Conservation (phyloP, 2,888 invertebrate genomes). For the Catonia carolina region DNA sequence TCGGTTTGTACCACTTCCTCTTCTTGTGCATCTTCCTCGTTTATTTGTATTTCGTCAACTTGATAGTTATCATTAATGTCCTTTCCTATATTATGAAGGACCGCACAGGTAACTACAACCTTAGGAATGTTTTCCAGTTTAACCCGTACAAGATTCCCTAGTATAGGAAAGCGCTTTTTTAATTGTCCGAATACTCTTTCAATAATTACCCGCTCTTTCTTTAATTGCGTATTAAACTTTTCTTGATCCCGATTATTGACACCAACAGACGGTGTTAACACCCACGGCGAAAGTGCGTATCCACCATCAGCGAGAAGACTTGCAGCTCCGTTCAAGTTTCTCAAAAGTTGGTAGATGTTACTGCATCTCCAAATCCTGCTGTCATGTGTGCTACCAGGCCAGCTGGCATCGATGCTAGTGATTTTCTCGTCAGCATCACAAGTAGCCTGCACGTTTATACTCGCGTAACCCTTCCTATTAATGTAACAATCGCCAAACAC, state of each 20-base stretch:
- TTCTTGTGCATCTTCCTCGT: too few relatives aligned
- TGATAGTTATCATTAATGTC: slow-evolving; percentile 3
- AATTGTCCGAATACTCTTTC: slow-evolving; percentile 13
- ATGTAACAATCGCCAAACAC: background rate
- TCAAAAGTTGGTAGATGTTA: too few relatives aligned
- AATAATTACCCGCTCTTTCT: slow-evolving; percentile 9
- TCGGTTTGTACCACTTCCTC: too few relatives aligned
- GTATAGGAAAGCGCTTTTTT: slow-evolving; percentile 17
- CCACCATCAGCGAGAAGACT: background rate
- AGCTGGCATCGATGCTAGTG: too few relatives aligned
- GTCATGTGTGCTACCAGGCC: background rate
- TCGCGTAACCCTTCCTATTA: background rate
- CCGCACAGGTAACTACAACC: slow-evolving; percentile 10
- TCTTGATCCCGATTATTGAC: background rate
- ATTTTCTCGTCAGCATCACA: background rate
- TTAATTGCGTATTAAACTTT: background rate
- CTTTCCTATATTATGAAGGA: slow-evolving; percentile 12
- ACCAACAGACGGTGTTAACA: background rate
- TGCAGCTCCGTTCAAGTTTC: too few relatives aligned
- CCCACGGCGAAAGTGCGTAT: background rate
- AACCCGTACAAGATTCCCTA: background rate
- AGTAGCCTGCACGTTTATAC: background rate
- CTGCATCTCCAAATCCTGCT: too few relatives aligned
- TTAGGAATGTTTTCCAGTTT: background rate
- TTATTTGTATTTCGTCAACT: too few relatives aligned